Base-by-base conservation (phyloP, 1,140 invertebrate species). In the Panagrolaimus sp. region DNA sequence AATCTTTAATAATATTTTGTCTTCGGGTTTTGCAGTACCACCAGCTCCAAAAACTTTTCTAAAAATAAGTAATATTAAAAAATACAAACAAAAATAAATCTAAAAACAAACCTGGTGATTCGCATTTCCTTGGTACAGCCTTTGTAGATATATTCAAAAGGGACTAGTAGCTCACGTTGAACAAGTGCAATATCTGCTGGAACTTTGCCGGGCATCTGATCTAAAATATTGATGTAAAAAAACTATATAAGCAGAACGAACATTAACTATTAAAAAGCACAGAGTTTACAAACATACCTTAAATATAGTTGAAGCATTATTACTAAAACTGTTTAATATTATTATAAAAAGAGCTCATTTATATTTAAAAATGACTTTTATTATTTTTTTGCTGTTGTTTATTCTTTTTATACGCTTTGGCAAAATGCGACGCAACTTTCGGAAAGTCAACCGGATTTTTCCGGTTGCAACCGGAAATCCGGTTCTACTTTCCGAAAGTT, bases 111-210 rank as follows among this genome's bases (percentile, higher is more conserved):
- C 74, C 94, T 88, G 21, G 93, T 96, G 64, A 99, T 98, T 86
- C 98, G 98, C 95, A 99, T 98, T 85, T 98, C 98, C 85, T 98
- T 99, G 0, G 92, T 92, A 84, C 93, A 96, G 32, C 96, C 96
- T 44, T 73, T 82, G 47, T 71, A 71, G 15, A 82, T 74, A 48
- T 82, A 82, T 64, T 98, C 89, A 26, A 99, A 84, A 0, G 90
- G 89, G 5, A 98, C 93, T 81, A 92, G 93, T n/a, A 99, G 85
- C 46, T 98, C 96, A 84, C 96, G 91, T 78, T 95, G 91, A 63
- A 99, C 92, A 0, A 96, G 89, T 9, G 93, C 85, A 84, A 26
- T 87, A 87, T 44, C 87, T 87, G 71, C 76, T 71, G 28, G 68
- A 76, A 6, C 81, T 82, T 17, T 86, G 81, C 32, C 88, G 87